These are phyloP conservation scores for Hydrozoanthus tunicans DNA, from an alignment of 64 coral and sea anemone genomes.

Conservation along the genomic window DNA sequence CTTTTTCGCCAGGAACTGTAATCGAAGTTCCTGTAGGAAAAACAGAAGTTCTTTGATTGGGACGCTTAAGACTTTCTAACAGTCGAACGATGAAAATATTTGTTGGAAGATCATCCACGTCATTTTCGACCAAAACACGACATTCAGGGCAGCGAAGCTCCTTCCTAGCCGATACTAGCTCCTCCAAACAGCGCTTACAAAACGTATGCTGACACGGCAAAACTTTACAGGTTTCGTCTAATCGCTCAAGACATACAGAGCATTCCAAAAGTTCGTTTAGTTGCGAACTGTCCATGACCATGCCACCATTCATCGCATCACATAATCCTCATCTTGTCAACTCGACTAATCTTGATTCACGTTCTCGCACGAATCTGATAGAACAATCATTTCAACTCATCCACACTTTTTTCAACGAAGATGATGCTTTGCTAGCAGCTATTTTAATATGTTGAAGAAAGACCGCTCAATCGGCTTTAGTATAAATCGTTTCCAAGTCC, in stretches of 20 bases:
- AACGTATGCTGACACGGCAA: slow-evolving; percentile 98
- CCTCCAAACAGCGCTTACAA: slow-evolving; percentile 78
- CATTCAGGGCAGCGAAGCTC: slow-evolving; percentile 96
- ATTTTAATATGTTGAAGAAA: no score
- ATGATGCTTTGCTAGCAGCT: no score
- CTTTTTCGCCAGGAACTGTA: background rate
- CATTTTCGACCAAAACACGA: slow-evolving; percentile 79
- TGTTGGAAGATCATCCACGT: slow-evolving; percentile 80
- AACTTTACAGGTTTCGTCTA: slow-evolving; percentile 94
- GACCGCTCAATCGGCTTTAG: no score
- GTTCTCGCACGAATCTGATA: background rate
- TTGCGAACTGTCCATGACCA: slow-evolving; percentile 66
- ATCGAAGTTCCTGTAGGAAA: background rate
- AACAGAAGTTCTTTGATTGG: slow-evolving; percentile 35
- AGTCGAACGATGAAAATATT: slow-evolving; percentile 91
- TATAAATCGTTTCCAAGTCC: no score
- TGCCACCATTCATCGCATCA: background rate
- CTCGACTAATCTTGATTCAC: background rate
- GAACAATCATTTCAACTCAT: no score
- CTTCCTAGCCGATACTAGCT: slow-evolving; percentile 75
- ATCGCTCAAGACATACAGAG: slow-evolving; percentile 91
- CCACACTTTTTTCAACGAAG: no score
- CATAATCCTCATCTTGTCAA: background rate
- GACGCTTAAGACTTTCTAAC: slow-evolving; percentile 80
- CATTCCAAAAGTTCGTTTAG: slow-evolving; percentile 92